phyloP scores from a whole-genome alignment of 2,888 invertebrate species.

The Standfussiana lucernea region DNA sequence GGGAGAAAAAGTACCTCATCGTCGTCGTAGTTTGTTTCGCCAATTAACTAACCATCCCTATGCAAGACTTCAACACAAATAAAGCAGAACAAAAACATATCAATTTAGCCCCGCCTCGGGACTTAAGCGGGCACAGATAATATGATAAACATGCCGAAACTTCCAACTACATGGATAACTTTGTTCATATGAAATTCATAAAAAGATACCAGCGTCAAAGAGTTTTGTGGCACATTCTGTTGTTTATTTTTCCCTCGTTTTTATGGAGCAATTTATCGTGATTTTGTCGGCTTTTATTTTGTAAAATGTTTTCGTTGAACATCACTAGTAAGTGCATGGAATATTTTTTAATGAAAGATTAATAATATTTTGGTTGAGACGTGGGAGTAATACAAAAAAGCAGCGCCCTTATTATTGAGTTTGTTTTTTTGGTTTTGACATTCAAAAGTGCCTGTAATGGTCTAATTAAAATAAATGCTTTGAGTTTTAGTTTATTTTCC shows the following conservation, averaged over 20 bases:
- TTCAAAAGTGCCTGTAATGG: too few species aligned
- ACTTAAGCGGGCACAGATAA: slow-evolving; percentile 22
- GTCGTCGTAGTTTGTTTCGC: too few species aligned
- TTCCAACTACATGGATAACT: slow-evolving; percentile 52
- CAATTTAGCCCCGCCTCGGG: slow-evolving; percentile 13
- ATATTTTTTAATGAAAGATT: neutral
- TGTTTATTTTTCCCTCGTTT: slow-evolving; percentile 37
- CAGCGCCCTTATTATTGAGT: neutral
- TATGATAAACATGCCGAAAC: slow-evolving; percentile 48
- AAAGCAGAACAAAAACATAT: slow-evolving; percentile 6
- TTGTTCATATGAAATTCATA: slow-evolving; percentile 62
- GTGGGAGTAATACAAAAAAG: neutral
- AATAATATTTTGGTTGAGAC: neutral
- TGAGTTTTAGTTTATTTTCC: too few species aligned
- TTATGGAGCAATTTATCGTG: slow-evolving; percentile 30
- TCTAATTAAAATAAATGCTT: too few species aligned
- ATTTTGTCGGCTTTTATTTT: slow-evolving; percentile 2
- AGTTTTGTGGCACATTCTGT: slow-evolving; percentile 32
- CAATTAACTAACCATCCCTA: neutral
- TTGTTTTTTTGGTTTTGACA: too few species aligned
- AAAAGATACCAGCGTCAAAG: slow-evolving; percentile 58
- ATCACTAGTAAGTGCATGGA: neutral
- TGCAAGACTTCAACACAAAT: neutral
- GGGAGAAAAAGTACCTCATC: neutral
- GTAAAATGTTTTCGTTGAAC: neutral